Conservation (phyloP, 2,888 invertebrate genomes). For the Eupithecia tripunctaria region DNA sequence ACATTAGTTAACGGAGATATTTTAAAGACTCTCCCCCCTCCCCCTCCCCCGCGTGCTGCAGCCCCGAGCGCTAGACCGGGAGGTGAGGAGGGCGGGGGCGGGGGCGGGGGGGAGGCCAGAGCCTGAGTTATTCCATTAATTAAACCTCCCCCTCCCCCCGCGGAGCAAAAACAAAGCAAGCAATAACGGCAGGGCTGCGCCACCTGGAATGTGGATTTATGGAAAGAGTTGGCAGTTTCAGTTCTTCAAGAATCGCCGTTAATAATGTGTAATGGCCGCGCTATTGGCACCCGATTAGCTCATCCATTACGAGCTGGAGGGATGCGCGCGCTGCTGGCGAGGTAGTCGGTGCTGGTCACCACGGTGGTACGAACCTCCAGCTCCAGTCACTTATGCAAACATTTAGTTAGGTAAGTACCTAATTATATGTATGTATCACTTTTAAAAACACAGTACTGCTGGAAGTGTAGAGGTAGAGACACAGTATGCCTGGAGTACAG, state of each 20-base stretch:
- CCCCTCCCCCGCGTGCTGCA: slow-evolving; percentile 42
- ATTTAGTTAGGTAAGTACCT: too few species aligned
- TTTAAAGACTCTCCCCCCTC: slow-evolving; percentile 59
- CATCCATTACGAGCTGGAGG: not conserved
- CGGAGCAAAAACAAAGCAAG: slow-evolving; percentile 75
- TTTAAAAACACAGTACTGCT: not conserved
- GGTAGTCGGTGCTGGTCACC: too few species aligned
- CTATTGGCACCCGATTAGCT: slow-evolving; percentile 25
- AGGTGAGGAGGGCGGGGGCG: slow-evolving; percentile 18
- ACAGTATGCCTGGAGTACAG: too few species aligned
- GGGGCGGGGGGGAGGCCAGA: slow-evolving; percentile 43
- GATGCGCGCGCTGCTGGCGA: not conserved
- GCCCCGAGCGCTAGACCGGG: slow-evolving; percentile 39
- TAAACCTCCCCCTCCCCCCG: slow-evolving; percentile 58
- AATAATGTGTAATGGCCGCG: slow-evolving; percentile 30
- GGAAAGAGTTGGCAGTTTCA: slow-evolving; percentile 51
- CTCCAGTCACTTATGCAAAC: not conserved
- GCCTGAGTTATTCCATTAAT: slow-evolving; percentile 81
- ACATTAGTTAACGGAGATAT: slow-evolving; percentile 57
- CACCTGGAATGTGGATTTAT: slow-evolving; percentile 56
- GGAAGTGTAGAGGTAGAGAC: not conserved
- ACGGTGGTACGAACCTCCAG: not conserved
- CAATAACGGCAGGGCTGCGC: slow-evolving; percentile 66
- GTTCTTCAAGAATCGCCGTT: slow-evolving; percentile 39
- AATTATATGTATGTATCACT: too few species aligned